Evolutionary conservation across 1,140 invertebrate genomes (phyloP).

Genomic region (Elysia chlorotica): DNA sequence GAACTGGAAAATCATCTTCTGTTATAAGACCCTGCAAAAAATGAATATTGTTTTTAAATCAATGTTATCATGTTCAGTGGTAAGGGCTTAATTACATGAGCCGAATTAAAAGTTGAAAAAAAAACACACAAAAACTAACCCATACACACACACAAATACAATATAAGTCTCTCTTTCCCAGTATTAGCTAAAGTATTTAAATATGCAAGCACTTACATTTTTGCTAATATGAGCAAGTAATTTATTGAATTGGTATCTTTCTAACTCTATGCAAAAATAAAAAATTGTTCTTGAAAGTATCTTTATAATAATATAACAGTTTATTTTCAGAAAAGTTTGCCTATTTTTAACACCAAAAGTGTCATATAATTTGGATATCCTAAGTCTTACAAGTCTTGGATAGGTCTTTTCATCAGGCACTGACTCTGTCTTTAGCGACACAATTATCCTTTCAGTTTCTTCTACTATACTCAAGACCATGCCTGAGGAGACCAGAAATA

Average conservation of each 20-base stretch:
- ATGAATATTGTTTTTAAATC: background rate
- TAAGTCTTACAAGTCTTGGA: slow-evolving; percentile 49
- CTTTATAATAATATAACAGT: too few species aligned
- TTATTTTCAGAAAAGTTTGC: too few species aligned
- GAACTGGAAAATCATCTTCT: slow-evolving; percentile 81
- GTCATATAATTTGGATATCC: too few species aligned
- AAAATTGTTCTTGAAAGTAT: too few species aligned
- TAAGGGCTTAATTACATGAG: background rate
- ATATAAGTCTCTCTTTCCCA: too few species aligned
- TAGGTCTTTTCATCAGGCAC: slow-evolving; percentile 67
- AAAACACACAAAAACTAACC: too few species aligned
- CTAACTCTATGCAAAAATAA: too few species aligned
- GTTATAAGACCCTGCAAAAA: slow-evolving; percentile 77
- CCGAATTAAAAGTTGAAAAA: background rate
- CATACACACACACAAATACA: background rate
- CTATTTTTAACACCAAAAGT: too few species aligned
- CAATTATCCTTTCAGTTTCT: slow-evolving; percentile 83
- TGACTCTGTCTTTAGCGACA: slow-evolving; percentile 81
- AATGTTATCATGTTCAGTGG: background rate
- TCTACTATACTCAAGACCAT: slow-evolving; percentile 85
- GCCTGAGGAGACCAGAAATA: slow-evolving; percentile 64
- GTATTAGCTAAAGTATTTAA: too few species aligned
- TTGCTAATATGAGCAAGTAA: too few species aligned
- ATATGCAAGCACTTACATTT: too few species aligned
- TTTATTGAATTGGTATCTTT: too few species aligned